Percentiles rank a stretch among this genome's conserved stretches.
phyloP scores from a whole-genome alignment of 1,140 invertebrate species.

The Aphelinus certus region DNA sequence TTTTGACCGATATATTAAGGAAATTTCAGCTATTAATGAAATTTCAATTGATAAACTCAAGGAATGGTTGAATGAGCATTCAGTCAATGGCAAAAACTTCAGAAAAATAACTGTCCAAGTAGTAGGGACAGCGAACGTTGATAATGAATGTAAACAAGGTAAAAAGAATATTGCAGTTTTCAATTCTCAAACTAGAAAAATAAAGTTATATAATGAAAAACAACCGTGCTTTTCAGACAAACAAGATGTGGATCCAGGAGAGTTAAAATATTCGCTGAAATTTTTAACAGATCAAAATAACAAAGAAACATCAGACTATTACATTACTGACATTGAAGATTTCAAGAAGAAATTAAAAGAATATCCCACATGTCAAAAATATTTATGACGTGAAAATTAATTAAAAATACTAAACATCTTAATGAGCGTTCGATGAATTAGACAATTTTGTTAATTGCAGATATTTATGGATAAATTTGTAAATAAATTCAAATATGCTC shows the following conservation, averaged over 20 bases:
- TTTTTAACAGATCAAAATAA: slow-evolving; percentile 38
- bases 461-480: too few species aligned
- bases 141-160: slow-evolving; percentile 14
- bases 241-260: not conserved
- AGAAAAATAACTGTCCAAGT: slow-evolving; percentile 76
- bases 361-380: too few species aligned
- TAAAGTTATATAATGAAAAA: not conserved
- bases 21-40: slow-evolving; percentile 64
- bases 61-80: slow-evolving; percentile 71
- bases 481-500: too few species aligned
- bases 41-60: slow-evolving; percentile 67
- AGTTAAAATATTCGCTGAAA: slow-evolving; percentile 43
- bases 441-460: too few species aligned
- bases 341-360: slow-evolving; percentile 45
- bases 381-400: too few species aligned
- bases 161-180: too few species aligned
- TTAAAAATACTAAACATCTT: too few species aligned
- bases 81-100: slow-evolving; percentile 67
- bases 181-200: too few species aligned
- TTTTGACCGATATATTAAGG: slow-evolving; percentile 73
- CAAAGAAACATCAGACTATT: slow-evolving; percentile 12
- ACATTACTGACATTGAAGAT: slow-evolving; percentile 42
- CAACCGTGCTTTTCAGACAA: not conserved
- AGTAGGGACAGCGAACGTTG: slow-evolving; percentile 44
- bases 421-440: too few species aligned